These are phyloP conservation scores for Apolygus lucorum DNA, from an alignment of 1,140 invertebrate species.

Conservation along the genomic window DNA sequence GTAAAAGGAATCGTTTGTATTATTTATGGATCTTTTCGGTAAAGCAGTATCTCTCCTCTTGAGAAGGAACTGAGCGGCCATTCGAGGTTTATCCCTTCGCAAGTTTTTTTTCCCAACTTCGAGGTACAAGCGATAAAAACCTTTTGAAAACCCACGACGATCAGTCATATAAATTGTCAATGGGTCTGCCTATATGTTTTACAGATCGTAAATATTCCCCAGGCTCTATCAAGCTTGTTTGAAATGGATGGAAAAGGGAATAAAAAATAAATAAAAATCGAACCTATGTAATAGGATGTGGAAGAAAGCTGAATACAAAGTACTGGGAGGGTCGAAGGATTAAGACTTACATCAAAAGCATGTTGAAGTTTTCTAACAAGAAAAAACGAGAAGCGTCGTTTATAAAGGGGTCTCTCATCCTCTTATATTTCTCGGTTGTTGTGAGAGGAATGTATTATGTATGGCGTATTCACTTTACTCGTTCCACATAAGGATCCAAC, in stretches of 20 bases:
- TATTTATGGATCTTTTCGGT: conserved; percentile 1
- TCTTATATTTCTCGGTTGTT: background rate
- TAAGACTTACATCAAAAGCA: conserved; percentile 12
- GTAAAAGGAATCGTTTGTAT: conserved; percentile 16
- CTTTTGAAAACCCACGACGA: background rate
- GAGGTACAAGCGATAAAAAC: conserved; percentile 8
- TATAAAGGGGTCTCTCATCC: background rate
- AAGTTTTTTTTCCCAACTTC: background rate
- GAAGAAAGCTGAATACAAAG: conserved; percentile 8
- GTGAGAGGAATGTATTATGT: conserved; percentile 10
- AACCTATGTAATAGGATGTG: background rate
- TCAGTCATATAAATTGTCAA: conserved; percentile 17
- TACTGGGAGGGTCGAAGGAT: background rate
- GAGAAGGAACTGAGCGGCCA: background rate
- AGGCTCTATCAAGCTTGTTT: background rate
- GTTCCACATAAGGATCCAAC: background rate
- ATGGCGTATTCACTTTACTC: background rate
- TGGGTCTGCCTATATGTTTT: conserved; percentile 12
- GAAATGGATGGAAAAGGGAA: background rate
- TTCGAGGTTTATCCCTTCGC: conserved; percentile 2
- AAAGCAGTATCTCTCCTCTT: background rate
- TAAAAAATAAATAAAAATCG: background rate
- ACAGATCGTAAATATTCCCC: conserved; percentile 9
- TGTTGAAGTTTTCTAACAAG: conserved; percentile 1
- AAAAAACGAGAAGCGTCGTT: background rate